Percentiles rank a stretch among this genome's conserved stretches.
Conservation (phyloP, 1,140 invertebrate species). For the Drosophila repleta region DNA sequence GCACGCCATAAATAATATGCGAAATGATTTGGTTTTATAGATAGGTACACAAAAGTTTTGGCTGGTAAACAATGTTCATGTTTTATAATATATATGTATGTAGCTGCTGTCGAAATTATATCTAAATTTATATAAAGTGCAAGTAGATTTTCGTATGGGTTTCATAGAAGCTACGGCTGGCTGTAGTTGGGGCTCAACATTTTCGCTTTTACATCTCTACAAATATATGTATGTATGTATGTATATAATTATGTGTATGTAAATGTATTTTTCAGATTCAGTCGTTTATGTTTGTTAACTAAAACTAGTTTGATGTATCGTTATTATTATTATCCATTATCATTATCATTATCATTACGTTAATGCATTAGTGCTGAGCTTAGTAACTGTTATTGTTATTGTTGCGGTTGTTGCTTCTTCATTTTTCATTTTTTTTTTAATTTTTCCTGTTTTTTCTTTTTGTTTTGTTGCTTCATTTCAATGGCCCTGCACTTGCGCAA, state of each 20-base stretch:
- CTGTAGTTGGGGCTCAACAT: constrained; percentile 9
- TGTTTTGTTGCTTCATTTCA: constrained; percentile 29
- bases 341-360: constrained; percentile 29
- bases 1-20: constrained; percentile 6
- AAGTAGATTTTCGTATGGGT: background rate
- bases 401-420: constrained; percentile 13
- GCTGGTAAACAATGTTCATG: background rate
- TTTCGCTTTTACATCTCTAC: constrained; percentile 35
- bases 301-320: constrained; percentile 33
- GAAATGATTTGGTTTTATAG: background rate
- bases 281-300: constrained; percentile 52
- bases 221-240: constrained; percentile 3
- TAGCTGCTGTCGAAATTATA: background rate
- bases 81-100: background rate
- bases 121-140: constrained; percentile 7
- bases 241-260: constrained; percentile 14
- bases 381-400: constrained; percentile 41
- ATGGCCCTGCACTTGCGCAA: constrained; percentile 31
- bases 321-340: constrained; percentile 26
- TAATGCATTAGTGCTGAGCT: constrained; percentile 34
- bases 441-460: background rate
- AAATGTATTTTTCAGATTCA: constrained; percentile 55
- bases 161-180: constrained; percentile 21
- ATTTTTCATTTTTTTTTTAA: background rate
- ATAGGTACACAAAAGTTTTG: constrained; percentile 23